These are phyloP conservation scores for Lasaia peninsularis DNA, from an alignment of 1,140 invertebrate species.

Conservation along the genomic window DNA sequence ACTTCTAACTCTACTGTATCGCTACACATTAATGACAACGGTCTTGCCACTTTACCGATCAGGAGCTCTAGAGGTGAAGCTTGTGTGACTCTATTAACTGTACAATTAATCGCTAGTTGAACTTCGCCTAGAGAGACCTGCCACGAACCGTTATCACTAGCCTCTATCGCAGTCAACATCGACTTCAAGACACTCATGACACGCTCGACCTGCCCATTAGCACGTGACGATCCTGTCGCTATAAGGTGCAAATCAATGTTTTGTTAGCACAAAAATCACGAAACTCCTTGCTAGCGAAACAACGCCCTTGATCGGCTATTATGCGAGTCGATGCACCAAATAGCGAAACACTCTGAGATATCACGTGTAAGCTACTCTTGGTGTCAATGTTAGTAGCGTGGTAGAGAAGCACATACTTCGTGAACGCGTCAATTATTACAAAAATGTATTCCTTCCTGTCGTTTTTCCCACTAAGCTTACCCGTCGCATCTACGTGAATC, in stretches of 20 bases:
- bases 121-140: constrained; percentile 41
- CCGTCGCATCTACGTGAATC: constrained; percentile 25
- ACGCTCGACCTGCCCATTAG: constrained; percentile 43
- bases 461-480: constrained; percentile 29
- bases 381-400: constrained; percentile 26
- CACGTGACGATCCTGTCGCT: constrained; percentile 33
- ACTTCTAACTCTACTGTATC: too few species aligned
- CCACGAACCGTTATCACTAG: constrained; percentile 26
- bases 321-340: constrained; percentile 38
- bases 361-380: constrained; percentile 15
- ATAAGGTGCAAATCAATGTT: constrained; percentile 37
- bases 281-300: constrained; percentile 41
- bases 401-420: constrained; percentile 25
- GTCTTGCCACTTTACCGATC: too few species aligned
- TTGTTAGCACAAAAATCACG: constrained; percentile 32
- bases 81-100: constrained; percentile 38
- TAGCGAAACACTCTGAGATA: constrained; percentile 24
- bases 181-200: constrained; percentile 38
- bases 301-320: constrained; percentile 41
- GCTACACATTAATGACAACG: too few species aligned
- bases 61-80: too few species aligned
- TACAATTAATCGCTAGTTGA: constrained; percentile 46
- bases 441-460: constrained; percentile 27
- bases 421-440: constrained; percentile 27
- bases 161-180: constrained; percentile 21